Conservation (phyloP, 2,113 vertebrate genomes). For the Dinomys branickii region DNA sequence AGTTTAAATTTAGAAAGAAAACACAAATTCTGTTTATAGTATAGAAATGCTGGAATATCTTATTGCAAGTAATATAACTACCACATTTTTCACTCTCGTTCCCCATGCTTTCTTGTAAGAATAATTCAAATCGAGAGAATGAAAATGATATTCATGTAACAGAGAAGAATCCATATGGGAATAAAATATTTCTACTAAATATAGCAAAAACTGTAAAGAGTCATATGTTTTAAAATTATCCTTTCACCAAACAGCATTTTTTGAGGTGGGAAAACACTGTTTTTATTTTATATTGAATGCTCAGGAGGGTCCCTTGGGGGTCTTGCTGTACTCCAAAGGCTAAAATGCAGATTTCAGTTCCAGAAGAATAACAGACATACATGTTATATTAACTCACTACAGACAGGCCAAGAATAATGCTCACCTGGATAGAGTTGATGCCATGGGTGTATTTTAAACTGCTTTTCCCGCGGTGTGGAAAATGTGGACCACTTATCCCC, state of each 20-base stretch:
- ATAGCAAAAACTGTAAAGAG: background rate
- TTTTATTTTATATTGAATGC: slow-evolving; percentile 48
- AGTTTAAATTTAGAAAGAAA: background rate
- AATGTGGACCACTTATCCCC: background rate
- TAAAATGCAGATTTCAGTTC: background rate
- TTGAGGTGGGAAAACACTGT: background rate
- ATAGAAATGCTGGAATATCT: background rate
- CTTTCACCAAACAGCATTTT: slow-evolving; percentile 52
- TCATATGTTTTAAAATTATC: slow-evolving; percentile 60
- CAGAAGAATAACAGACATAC: background rate
- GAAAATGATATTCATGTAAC: slow-evolving; percentile 20
- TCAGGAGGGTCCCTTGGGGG: background rate
- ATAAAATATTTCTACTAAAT: slow-evolving; percentile 34
- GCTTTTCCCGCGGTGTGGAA: background rate
- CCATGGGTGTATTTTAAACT: background rate
- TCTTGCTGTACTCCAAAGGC: background rate
- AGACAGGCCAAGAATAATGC: background rate
- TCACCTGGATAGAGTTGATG: background rate
- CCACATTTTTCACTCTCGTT: slow-evolving; percentile 34
- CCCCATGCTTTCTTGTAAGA: background rate
- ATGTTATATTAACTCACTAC: background rate
- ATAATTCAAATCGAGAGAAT: slow-evolving; percentile 41
- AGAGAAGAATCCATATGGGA: background rate
- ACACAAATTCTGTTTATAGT: slow-evolving; percentile 32
- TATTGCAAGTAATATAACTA: slow-evolving; percentile 36